These are phyloP conservation scores for Geodia barretti DNA, from an alignment of 37 sponge, comb jelly and placozoan genomes.

Conservation along the genomic window DNA sequence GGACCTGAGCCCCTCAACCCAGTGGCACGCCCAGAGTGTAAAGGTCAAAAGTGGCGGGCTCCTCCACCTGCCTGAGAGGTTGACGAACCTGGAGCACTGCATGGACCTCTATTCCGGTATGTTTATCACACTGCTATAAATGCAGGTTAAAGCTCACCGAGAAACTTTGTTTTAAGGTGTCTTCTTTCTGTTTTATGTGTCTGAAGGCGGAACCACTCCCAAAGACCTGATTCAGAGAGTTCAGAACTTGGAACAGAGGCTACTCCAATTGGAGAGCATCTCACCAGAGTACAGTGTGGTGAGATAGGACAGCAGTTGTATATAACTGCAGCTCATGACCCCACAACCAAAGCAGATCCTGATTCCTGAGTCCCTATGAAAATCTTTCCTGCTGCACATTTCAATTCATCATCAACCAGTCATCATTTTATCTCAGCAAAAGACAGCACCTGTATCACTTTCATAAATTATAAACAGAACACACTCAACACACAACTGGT, in stretches of 20 bases:
- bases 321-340: too few relatives aligned
- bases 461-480: too few relatives aligned
- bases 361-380: too few relatives aligned
- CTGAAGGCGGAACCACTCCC: constrained; percentile 16
- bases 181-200: not conserved
- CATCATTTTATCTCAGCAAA: too few relatives aligned
- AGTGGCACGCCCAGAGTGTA: not conserved
- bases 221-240: constrained; percentile 46
- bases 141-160: not conserved
- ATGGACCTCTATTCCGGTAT: constrained; percentile 24
- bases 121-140: not conserved
- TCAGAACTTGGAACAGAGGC: constrained; percentile 29
- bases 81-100: constrained; percentile 40
- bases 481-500: too few relatives aligned
- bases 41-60: not conserved
- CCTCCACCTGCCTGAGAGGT: constrained; percentile 35
- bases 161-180: not conserved
- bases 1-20: constrained; percentile 6
- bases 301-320: too few relatives aligned
- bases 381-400: too few relatives aligned
- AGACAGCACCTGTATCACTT: too few relatives aligned
- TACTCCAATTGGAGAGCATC: constrained; percentile 39
- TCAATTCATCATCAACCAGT: too few relatives aligned
- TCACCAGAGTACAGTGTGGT: constrained; percentile 24
- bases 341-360: too few relatives aligned